Base-by-base conservation (phyloP, 2,113 vertebrate genomes). In the Panthera leo region DNA sequence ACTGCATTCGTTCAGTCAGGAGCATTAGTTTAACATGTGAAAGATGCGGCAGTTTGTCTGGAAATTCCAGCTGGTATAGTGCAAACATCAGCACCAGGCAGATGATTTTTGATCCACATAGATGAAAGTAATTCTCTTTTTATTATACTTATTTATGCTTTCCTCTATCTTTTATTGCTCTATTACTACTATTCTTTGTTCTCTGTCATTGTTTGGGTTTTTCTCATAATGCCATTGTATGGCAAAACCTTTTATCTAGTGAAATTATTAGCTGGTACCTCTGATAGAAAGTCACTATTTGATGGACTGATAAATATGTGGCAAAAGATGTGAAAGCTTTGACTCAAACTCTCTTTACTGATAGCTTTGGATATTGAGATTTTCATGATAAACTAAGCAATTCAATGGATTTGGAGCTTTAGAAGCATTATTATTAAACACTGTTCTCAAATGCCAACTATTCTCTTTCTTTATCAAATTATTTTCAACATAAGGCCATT, bases 11-110 rank as follows among this genome's bases (percentile, higher is more conserved):
- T 97, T 98, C 78, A 91, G 78, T 97, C 39, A 95, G 96, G 97
- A 98, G 97, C 92, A 97, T 97, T 96, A 96, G 89, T 98, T 98
- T 98, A 98, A 98, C 97, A 86, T 97, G 42, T 65, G 95, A 97
- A 98, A 98, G 89, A 98, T 55, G 25, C 9, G 97, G 97, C 85
- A 55, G 96, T 98, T 98, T 98, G 89, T 85, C 96, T 98, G 58
- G 78, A 98, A 98, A 98, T 91, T 94, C 31, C 96, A 97, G 48
- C 84, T 98, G 94, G 58, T 53, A 95, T 92, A 94, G 96, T 91
- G 53, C 78, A 97, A 95, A 97, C 25, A 92, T 93, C 96, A 97
- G 82, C 90, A 91, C 63, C 21, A 87, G 19, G 34, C 67, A 97
- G 85, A 96, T 95, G 61, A 94, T 85, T 95, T 97, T 97, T 96